These are phyloP conservation scores for Rhadina sibilatrix DNA, from an alignment of 2,113 vertebrate species.

Conservation along the genomic window DNA sequence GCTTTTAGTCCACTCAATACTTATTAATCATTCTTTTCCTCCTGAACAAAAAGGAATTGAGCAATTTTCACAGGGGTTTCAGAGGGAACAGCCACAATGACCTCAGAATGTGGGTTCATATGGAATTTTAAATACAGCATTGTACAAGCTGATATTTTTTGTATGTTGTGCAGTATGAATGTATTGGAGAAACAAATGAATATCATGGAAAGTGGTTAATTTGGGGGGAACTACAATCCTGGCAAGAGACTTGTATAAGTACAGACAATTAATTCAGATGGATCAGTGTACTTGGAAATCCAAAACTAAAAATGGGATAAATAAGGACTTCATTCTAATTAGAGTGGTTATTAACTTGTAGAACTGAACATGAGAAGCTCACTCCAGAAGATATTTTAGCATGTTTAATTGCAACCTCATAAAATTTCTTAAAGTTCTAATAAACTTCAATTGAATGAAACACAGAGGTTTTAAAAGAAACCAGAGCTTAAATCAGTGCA, in stretches of 20 bases:
- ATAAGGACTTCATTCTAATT: neutral
- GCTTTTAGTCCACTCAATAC: neutral
- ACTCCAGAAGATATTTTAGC: neutral
- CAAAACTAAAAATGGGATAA: neutral
- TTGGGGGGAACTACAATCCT: neutral
- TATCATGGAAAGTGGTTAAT: neutral
- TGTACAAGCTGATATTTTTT: neutral
- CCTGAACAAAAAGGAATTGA: neutral
- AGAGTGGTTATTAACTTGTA: neutral
- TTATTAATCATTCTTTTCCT: neutral
- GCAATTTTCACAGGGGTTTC: neutral
- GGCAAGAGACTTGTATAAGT: neutral
- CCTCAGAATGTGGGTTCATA: neutral
- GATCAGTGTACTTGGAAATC: neutral
- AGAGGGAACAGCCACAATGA: neutral
- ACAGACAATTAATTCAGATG: neutral
- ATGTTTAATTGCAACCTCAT: neutral
- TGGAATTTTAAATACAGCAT: neutral
- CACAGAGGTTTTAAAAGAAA: neutral
- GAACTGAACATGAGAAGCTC: neutral
- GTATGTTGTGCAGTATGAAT: neutral
- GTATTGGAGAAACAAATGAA: neutral
- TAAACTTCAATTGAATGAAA: neutral
- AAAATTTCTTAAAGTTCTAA: neutral
- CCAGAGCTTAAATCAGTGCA: neutral